Percentiles rank a stretch among this genome's conserved stretches.
phyloP scores from a whole-genome alignment of 1,140 invertebrate genomes.

The Limonius californicus region DNA sequence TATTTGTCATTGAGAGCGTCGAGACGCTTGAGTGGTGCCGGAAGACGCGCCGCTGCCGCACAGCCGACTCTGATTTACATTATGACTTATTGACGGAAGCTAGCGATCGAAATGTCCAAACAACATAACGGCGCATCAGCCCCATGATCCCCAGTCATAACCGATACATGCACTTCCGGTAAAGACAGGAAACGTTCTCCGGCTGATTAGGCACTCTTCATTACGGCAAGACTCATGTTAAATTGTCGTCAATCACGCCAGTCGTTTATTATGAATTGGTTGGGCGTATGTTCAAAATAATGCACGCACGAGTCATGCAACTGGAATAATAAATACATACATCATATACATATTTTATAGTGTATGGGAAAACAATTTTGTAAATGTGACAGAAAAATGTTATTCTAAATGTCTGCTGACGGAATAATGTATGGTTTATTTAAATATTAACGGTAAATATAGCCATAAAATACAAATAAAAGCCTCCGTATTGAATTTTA shows the following conservation, averaged over 20 bases:
- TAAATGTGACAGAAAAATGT: slow-evolving; percentile 30
- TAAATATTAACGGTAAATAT: slow-evolving; percentile 28
- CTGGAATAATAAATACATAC: slow-evolving; percentile 31
- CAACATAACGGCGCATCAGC: slow-evolving; percentile 16
- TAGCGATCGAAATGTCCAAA: background rate
- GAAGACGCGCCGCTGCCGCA: background rate
- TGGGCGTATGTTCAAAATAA: slow-evolving; percentile 30
- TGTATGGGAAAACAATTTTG: slow-evolving; percentile 32
- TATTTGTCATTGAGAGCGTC: background rate
- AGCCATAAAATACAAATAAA: slow-evolving; percentile 7
- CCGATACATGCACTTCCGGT: slow-evolving; percentile 35
- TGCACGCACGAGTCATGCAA: slow-evolving; percentile 25
- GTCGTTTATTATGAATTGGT: slow-evolving; percentile 35
- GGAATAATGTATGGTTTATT: slow-evolving; percentile 27
- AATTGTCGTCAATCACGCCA: slow-evolving; percentile 35
- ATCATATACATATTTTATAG: slow-evolving; percentile 31
- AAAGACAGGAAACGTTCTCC: slow-evolving; percentile 32
- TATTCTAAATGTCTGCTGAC: slow-evolving; percentile 16
- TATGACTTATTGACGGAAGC: slow-evolving; percentile 12
- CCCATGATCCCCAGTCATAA: slow-evolving; percentile 30
- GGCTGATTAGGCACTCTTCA: slow-evolving; percentile 38
- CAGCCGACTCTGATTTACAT: background rate
- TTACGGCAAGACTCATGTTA: slow-evolving; percentile 26
- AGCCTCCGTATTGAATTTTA: background rate
- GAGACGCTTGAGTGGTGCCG: background rate